Base-by-base conservation (phyloP, 2,113 vertebrate species). In the Psammodynastes pulverulentus region DNA sequence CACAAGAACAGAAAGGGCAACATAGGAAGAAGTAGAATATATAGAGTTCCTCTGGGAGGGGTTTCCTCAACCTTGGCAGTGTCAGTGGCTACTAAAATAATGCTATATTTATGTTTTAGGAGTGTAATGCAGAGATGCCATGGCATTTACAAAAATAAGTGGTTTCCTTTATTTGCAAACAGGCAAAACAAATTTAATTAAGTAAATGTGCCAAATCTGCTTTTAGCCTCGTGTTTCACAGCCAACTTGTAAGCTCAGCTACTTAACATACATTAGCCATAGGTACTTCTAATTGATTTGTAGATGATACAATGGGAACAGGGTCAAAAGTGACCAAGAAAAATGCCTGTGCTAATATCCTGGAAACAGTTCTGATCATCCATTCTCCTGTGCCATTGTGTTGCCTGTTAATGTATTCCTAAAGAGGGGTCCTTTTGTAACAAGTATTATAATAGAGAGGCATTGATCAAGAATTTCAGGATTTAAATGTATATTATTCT, bases 311-410 rank as follows among this genome's bases (percentile, higher is more conserved):
- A 46, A 39, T n/a, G 29, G n/a, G 10, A 45, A 72, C 48, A 39
- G 26, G 52, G n/a, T 45, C 84, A 34, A 56, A 92, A 72, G 54
- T 46, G 29, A 29, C 34, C n/a, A 19, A 39, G 5, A 48, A 89
- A 85, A 46, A 56, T 39, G 43, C 39, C 17, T 48, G 51, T 56
- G n/a, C 67, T 56, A 45, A 92, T 88, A 21, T 52, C 23, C 87
- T 88, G 34, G 46, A 88, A 91, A 58, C 86, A 89, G 29, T 88
- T 92, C 39, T 48, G 48, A 51, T 3, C 43, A 95, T 94, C 84
- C 67, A 7, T 93, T 95, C 46, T 56, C 92, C 1, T 79, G 26
- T 53, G 13, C 2, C 86, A 94, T 96, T 93, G 3, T 45, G 53
- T 56, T 86, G n/a, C 85, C n/a, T 91, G 62, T 88, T 45, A 89